Base-by-base conservation (phyloP, 2,888 invertebrate species). In the Lochmaea crataegi region DNA sequence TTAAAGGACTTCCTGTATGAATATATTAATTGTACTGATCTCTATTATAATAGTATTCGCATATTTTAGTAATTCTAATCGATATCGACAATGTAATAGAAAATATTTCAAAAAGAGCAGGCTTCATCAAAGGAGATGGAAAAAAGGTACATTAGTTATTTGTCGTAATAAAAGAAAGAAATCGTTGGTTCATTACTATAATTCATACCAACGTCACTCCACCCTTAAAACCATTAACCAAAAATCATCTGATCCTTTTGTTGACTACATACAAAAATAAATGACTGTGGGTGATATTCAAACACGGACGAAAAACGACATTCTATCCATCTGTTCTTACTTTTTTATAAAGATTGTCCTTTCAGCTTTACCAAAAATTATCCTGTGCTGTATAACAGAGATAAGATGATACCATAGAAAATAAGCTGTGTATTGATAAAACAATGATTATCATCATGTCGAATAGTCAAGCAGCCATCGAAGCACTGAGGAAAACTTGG, bases 221-320 rank as follows among this genome's bases (percentile, higher is more conserved):
- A 68, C 72, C 76, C 76, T 65, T 63, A 75, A 45, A 69, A 53
- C 76, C 75, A 75, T 76, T 71, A 73, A 73, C 70, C 42, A 60
- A 48, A 69, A 48, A 71, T 65, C 76, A 73, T 75, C 71, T 73
- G 76, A 76, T 75, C 71, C 73, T 65, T 68, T 75, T 71, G 74
- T 73, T 72, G 69, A 71, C 75, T 73, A 22, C 53, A 51, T 45
- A 58, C 61, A 75, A 73, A 76, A 76, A 75, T 76, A 76, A 76
- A 76, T 76, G 76, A 73, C 75, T 76, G 74, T 69, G 76, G 76
- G 76, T 73, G 76, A 74, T 74, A 74, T 68, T 68, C 76, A 74
- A 76, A 69, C 69, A 63, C 51, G 61, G 26, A 68, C 26, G 16
- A 45, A 42, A 26, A 68, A 22, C 72, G 72, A 76, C 69, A 76